These are phyloP conservation scores for Sisor rabdophorus DNA, from an alignment of 2,113 vertebrate species.

Conservation along the genomic window DNA sequence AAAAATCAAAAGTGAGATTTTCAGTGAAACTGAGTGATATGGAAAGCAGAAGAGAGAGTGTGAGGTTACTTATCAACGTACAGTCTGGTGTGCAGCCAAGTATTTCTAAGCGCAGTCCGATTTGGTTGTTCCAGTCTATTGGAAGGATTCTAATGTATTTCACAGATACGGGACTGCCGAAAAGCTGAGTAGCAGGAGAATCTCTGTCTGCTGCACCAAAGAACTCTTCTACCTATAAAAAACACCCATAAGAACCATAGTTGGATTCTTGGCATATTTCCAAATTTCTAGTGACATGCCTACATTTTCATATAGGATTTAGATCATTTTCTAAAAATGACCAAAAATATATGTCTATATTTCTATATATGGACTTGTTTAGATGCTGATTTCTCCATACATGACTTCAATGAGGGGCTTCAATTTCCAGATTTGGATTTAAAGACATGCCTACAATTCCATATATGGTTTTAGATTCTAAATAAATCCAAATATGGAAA, in stretches of 20 bases:
- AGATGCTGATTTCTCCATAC: too few relatives aligned
- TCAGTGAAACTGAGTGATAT: background rate
- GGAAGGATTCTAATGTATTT: constrained; percentile 64
- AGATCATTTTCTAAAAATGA: too few relatives aligned
- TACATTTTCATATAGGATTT: too few relatives aligned
- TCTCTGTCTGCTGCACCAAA: constrained; percentile 60
- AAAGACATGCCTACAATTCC: too few relatives aligned
- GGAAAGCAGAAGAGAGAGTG: background rate
- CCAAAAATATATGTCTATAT: too few relatives aligned
- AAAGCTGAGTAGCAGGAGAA: constrained; percentile 63
- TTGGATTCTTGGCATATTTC: too few relatives aligned
- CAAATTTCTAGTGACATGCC: too few relatives aligned
- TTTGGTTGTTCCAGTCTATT: constrained; percentile 54
- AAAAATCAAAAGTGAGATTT: background rate
- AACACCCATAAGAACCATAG: background rate
- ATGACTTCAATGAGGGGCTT: too few relatives aligned
- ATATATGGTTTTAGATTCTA: too few relatives aligned
- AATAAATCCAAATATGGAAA: too few relatives aligned
- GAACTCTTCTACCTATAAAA: constrained; percentile 56
- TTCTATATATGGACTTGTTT: too few relatives aligned
- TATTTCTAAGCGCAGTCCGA: constrained; percentile 69
- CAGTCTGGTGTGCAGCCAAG: constrained; percentile 71
- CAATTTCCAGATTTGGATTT: too few relatives aligned
- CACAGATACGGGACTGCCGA: constrained; percentile 65
- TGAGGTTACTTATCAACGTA: constrained; percentile 42